Evolutionary conservation across 92 coral and sea anemone genomes (phyloP), one percentile per base, ranked within the genome.

Genomic region (Porites evermanni): DNA sequence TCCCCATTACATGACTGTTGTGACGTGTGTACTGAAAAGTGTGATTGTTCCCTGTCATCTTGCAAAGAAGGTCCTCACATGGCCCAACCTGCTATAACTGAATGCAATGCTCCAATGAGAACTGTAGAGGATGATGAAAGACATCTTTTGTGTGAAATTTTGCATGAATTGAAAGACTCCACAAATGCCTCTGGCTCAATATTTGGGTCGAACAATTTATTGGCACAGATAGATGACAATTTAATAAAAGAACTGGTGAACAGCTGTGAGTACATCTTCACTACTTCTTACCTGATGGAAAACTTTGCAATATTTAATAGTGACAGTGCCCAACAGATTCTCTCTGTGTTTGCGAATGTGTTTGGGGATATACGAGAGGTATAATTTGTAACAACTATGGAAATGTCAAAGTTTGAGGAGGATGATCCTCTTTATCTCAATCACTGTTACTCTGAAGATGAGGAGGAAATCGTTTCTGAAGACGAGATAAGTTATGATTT

Each of bases 271-370:
- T 66, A 18, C 80, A 74, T 90, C 52, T 90, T 86, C 67, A 61
- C 75, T 56, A 82, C 80, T 72, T 29, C 79, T 53, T 86, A 79
- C 71, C 79, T 86, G 72, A 90, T 90, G 93, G 84, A 86, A 23
- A 90, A 90, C 87, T 90, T 90, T 86, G 68, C 87, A 12, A 80
- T 86, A 78, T 85, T 90, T 81, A 56, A 74, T 3, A 32, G 5
- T 32, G 44, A 32, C 44, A 32, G 6, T 32, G 44, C 44, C 44
- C 44, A 32, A 32, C 5, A 32, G 44, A 32, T 32, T 32, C 6
- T 32, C 44, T 1, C 44, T 32, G 44, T 32, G 38, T 32, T 54
- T 66, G 59, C 1, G 65, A 84, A 85, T 77, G 89, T 83, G 79
- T 82, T 82, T 70, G 87, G 87, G 76, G 87, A 83, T 71, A 72